phyloP scores from a whole-genome alignment of 2,888 invertebrate species.

The Nomada fucata region DNA sequence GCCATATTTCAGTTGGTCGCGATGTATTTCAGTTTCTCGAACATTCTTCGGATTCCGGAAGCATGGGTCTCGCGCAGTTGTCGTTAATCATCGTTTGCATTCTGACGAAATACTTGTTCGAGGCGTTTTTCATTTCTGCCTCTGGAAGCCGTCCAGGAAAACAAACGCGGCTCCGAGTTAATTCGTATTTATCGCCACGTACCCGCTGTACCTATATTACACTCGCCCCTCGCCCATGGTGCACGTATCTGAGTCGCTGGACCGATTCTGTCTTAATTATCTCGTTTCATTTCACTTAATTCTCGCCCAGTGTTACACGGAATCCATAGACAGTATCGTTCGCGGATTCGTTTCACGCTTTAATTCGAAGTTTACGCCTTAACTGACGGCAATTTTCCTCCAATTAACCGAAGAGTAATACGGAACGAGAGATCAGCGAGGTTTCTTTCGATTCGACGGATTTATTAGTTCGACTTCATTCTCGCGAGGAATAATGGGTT shows the following conservation, averaged over 20 bases:
- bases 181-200: slow-evolving; percentile 49
- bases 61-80: slow-evolving; percentile 27
- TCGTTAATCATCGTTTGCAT: slow-evolving; percentile 58
- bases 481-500: slow-evolving; percentile 5
- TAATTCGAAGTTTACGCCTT: slow-evolving; percentile 7
- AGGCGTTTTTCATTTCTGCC: slow-evolving; percentile 47
- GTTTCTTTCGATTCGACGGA: slow-evolving; percentile 19
- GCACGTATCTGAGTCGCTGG: slow-evolving; percentile 10
- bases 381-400: slow-evolving; percentile 47
- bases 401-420: slow-evolving; percentile 49
- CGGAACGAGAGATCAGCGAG: not conserved
- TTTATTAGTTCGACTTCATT: slow-evolving; percentile 13
- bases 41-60: slow-evolving; percentile 27
- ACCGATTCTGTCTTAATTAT: slow-evolving; percentile 50
- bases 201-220: slow-evolving; percentile 24
- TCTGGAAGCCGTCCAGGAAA: slow-evolving; percentile 37
- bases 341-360: slow-evolving; percentile 25
- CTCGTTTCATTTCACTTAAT: slow-evolving; percentile 36
- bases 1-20: slow-evolving; percentile 12
- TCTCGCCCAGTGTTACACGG: slow-evolving; percentile 4
- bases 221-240: not conserved
- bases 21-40: slow-evolving; percentile 29
- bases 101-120: slow-evolving; percentile 35
- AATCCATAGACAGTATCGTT: not conserved
- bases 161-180: slow-evolving; percentile 19